phyloP scores from a whole-genome alignment of 2,888 invertebrate species.

The Eupithecia insigniata region DNA sequence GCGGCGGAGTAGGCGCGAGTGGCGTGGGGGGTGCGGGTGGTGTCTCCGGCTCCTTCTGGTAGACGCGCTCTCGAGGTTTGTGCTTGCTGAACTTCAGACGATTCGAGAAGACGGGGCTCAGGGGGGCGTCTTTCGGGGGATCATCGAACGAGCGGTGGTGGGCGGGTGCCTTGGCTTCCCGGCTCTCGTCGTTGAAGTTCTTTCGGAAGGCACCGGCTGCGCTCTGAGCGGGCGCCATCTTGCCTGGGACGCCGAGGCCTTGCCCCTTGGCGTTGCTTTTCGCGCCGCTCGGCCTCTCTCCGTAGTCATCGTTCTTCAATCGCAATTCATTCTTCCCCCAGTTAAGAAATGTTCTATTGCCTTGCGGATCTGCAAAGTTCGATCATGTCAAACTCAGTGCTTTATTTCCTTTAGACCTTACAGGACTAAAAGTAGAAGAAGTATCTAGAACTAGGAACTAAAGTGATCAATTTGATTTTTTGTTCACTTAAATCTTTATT shows the following conservation, averaged over 20 bases:
- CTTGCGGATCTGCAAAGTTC: neutral
- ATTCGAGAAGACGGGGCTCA: neutral
- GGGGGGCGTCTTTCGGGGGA: neutral
- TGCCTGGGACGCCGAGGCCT: neutral
- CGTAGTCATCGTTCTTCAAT: constrained; percentile 55
- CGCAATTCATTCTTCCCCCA: constrained; percentile 54
- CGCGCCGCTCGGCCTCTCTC: constrained; percentile 49
- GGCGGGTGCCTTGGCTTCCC: neutral
- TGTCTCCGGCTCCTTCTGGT: neutral
- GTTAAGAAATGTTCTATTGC: constrained; percentile 25
- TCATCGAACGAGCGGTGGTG: neutral
- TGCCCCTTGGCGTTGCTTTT: neutral
- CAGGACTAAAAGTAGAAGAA: too few relatives aligned
- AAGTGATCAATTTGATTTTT: too few relatives aligned
- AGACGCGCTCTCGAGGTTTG: neutral
- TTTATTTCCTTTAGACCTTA: too few relatives aligned
- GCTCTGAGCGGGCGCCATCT: neutral
- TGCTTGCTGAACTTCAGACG: neutral
- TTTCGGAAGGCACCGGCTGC: neutral
- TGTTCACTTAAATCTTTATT: too few relatives aligned
- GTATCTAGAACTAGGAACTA: too few relatives aligned
- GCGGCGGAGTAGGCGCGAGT: neutral
- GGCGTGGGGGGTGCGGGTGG: neutral
- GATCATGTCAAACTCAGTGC: too few relatives aligned
- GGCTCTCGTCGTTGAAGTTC: neutral